Evolutionary conservation across 2,888 invertebrate genomes (phyloP).

Genomic region (Brachypalpus laphriformis): DNA sequence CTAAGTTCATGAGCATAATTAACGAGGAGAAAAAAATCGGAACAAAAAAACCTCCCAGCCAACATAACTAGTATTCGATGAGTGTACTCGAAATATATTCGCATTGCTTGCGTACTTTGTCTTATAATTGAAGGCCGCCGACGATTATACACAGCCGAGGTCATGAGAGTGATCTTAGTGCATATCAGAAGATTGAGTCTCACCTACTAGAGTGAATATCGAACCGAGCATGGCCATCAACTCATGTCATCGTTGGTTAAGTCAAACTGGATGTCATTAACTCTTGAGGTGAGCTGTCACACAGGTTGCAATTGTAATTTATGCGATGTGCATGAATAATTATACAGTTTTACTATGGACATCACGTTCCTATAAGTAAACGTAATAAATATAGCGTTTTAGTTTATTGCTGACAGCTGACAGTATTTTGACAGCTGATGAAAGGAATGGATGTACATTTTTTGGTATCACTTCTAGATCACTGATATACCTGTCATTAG

Average conservation of each 20-base stretch:
- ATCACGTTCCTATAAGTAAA: slow-evolving; percentile 28
- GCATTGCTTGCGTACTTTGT: slow-evolving; percentile 51
- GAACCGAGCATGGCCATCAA: slow-evolving; percentile 45
- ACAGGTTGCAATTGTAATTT: slow-evolving; percentile 8
- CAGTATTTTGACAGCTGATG: slow-evolving; percentile 27
- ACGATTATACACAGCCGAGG: slow-evolving; percentile 46
- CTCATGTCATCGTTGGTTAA: slow-evolving; percentile 50
- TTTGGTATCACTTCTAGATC: neutral
- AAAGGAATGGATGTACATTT: neutral
- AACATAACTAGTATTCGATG: slow-evolving; percentile 43
- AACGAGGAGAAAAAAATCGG: slow-evolving; percentile 1
- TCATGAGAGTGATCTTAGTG: slow-evolving; percentile 67
- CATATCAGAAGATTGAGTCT: slow-evolving; percentile 34
- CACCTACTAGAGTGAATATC: neutral
- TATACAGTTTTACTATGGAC: neutral
- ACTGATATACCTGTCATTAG: too few relatives aligned
- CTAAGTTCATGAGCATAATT: slow-evolving; percentile 33
- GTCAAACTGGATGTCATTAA: slow-evolving; percentile 36
- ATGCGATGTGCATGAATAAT: slow-evolving; percentile 18
- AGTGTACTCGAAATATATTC: slow-evolving; percentile 52
- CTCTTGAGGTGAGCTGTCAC: slow-evolving; percentile 22
- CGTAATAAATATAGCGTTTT: slow-evolving; percentile 18
- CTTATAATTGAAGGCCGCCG: slow-evolving; percentile 56
- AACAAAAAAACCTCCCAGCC: slow-evolving; percentile 25
- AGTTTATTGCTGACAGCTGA: slow-evolving; percentile 8